phyloP scores from a whole-genome alignment of 2,888 invertebrate genomes.

The Hirtodrosophila histrioides region DNA sequence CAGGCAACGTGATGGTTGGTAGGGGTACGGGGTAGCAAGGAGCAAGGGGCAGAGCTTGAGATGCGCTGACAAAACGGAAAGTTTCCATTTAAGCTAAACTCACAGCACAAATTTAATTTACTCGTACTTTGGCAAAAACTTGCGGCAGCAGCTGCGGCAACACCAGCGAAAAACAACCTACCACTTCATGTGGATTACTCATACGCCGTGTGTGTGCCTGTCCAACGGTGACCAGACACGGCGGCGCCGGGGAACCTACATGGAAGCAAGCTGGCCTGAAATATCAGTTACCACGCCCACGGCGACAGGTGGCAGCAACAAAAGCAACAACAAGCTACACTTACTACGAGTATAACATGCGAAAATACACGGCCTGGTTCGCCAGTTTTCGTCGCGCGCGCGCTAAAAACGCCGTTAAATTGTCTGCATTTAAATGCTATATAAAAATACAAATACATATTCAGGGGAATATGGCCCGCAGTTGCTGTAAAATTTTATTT shows the following conservation, averaged over 20 bases:
- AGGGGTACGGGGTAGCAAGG: neutral
- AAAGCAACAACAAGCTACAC: slow-evolving; percentile 21
- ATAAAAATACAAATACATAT: slow-evolving; percentile 18
- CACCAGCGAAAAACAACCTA: slow-evolving; percentile 22
- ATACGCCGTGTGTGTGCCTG: slow-evolving; percentile 40
- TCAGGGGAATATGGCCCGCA: slow-evolving; percentile 1
- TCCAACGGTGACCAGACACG: slow-evolving; percentile 8
- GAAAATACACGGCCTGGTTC: slow-evolving; percentile 16
- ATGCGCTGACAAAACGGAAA: slow-evolving; percentile 53
- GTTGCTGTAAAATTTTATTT: slow-evolving; percentile 43
- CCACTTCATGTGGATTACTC: slow-evolving; percentile 49
- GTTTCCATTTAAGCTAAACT: slow-evolving; percentile 75
- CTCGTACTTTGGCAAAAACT: slow-evolving; percentile 60
- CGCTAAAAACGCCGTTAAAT: slow-evolving; percentile 39
- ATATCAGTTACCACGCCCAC: slow-evolving; percentile 61
- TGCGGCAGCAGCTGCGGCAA: slow-evolving; percentile 68
- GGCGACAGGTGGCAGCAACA: slow-evolving; percentile 69
- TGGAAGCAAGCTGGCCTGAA: slow-evolving; percentile 42
- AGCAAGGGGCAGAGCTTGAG: slow-evolving; percentile 24
- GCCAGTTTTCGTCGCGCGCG: slow-evolving; percentile 36
- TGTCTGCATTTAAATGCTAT: slow-evolving; percentile 49
- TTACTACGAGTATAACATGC: neutral
- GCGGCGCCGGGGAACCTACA: slow-evolving; percentile 2
- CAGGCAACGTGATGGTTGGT: slow-evolving; percentile 17
- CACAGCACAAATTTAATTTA: slow-evolving; percentile 72